Evolutionary conservation across 2,888 invertebrate genomes (phyloP).

Genomic region (Isoperla grammatica): DNA sequence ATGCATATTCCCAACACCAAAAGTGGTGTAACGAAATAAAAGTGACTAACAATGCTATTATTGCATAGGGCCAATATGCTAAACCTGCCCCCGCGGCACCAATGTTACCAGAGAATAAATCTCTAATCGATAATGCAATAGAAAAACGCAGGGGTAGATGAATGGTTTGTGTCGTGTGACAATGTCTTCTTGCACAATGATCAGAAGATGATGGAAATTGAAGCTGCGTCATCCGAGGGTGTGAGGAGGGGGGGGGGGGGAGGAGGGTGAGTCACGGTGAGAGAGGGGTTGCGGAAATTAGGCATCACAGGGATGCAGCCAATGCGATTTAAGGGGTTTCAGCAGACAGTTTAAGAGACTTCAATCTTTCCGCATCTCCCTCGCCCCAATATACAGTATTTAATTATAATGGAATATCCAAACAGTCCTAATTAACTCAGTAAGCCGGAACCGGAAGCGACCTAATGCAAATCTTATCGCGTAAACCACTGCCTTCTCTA

Average conservation of each 20-base stretch:
- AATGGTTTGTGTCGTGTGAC: slow-evolving; percentile 13
- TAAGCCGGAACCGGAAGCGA: background rate
- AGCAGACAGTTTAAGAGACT: slow-evolving; percentile 16
- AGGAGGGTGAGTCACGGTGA: background rate
- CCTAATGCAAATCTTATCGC: too few species aligned
- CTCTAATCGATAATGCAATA: slow-evolving; percentile 5
- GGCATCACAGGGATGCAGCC: slow-evolving; percentile 7
- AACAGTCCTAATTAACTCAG: slow-evolving; percentile 17
- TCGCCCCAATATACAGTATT: slow-evolving; percentile 6
- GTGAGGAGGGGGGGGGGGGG: slow-evolving; percentile 2
- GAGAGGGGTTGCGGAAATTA: slow-evolving; percentile 4
- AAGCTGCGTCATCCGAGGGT: slow-evolving; percentile 11
- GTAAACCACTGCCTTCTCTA: too few species aligned
- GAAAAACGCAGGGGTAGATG: background rate
- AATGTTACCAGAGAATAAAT: background rate
- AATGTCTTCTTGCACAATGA: slow-evolving; percentile 6
- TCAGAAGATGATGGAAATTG: slow-evolving; percentile 1
- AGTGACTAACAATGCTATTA: slow-evolving; percentile 14
- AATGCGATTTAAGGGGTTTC: slow-evolving; percentile 12
- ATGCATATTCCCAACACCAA: slow-evolving; percentile 10
- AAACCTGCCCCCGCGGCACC: background rate
- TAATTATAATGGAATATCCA: slow-evolving; percentile 19
- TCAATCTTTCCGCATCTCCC: background rate
- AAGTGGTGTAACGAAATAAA: slow-evolving; percentile 13
- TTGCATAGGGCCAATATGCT: slow-evolving; percentile 4